Percentiles rank a stretch among this genome's conserved stretches.
Conservation (phyloP, 2,113 vertebrate genomes). For the Sylvietta virens region DNA sequence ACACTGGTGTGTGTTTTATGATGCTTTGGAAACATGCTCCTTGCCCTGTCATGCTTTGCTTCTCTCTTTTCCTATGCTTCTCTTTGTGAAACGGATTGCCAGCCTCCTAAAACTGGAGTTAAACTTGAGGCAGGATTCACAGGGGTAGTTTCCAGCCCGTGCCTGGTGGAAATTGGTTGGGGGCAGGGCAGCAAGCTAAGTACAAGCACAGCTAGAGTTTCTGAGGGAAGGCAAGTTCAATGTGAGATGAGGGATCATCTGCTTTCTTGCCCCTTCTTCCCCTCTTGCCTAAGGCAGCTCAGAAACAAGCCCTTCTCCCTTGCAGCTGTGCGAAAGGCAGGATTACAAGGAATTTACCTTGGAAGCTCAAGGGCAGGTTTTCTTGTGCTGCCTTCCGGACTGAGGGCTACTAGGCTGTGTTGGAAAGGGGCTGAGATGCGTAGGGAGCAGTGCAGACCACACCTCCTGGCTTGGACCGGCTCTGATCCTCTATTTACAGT, state of each 20-base stretch:
- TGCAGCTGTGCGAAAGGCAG: fast-evolving
- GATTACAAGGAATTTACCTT: not conserved
- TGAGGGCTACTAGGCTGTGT: not conserved
- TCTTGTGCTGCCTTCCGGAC: not conserved
- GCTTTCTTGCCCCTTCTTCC: not conserved
- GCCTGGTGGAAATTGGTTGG: not conserved
- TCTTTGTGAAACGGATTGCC: not conserved
- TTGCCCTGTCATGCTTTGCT: not conserved
- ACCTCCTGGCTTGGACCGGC: conserved; percentile 14
- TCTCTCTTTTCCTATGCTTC: not conserved
- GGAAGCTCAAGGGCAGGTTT: not conserved
- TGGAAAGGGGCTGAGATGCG: not conserved
- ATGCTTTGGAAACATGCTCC: not conserved
- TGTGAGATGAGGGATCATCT: not conserved
- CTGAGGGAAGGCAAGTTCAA: not conserved
- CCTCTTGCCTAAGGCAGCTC: not conserved
- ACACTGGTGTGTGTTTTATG: not conserved
- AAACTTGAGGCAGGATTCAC: not conserved
- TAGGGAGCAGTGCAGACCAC: conserved; percentile 10
- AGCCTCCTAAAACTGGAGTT: not conserved
- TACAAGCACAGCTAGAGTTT: not conserved
- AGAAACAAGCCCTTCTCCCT: not conserved
- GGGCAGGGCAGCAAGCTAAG: not conserved
- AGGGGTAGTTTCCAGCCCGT: not conserved
- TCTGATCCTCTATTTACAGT: not conserved